phyloP scores from a whole-genome alignment of 1,140 invertebrate species.

The Plodia interpunctella region DNA sequence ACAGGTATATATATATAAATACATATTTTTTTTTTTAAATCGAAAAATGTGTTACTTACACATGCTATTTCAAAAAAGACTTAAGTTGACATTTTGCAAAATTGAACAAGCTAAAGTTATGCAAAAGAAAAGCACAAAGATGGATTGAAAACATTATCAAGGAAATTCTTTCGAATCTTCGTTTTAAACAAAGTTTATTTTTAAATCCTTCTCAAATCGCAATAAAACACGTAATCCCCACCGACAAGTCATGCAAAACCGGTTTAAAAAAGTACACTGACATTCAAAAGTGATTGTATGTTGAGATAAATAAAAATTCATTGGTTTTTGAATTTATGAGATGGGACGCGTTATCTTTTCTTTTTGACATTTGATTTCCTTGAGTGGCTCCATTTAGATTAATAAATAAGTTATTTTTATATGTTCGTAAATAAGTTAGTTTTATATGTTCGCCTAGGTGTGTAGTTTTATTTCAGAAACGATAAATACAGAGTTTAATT shows the following conservation, averaged over 20 bases:
- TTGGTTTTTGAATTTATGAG: conserved; percentile 1
- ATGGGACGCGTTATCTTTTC: background rate
- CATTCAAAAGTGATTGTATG: background rate
- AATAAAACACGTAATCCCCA: background rate
- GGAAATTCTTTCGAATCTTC: background rate
- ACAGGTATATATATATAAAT: no score
- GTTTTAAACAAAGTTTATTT: background rate
- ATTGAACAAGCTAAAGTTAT: no score
- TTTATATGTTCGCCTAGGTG: no score
- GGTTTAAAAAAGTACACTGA: background rate
- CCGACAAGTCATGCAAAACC: background rate
- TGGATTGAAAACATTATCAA: background rate
- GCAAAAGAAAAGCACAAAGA: no score
- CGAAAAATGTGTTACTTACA: no score
- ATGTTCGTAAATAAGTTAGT: no score
- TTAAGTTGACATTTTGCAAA: no score
- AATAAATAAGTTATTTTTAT: background rate
- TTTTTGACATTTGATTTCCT: conserved; percentile 5
- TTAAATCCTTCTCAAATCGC: background rate
- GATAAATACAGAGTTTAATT: no score
- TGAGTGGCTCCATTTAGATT: background rate
- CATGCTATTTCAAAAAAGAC: no score
- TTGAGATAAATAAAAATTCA: conserved; percentile 2
- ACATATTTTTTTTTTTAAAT: no score
- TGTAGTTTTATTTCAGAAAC: no score